These are phyloP conservation scores for Campylomormyrus tamandua DNA, from an alignment of 2,113 vertebrate species.

Conservation along the genomic window DNA sequence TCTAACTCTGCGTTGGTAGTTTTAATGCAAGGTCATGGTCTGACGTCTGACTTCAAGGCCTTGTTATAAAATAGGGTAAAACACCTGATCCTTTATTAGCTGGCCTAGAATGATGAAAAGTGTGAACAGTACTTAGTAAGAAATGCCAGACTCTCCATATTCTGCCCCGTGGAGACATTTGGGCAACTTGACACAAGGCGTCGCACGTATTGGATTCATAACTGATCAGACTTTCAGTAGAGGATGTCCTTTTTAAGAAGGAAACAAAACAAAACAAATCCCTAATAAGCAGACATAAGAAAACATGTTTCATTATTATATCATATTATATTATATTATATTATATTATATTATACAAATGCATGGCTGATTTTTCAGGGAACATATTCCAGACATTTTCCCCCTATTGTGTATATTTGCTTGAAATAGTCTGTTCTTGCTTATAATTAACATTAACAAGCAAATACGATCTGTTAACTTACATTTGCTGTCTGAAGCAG, in stretches of 20 bases:
- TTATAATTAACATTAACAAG: neutral
- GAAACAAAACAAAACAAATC: neutral
- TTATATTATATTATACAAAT: neutral
- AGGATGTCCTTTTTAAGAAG: neutral
- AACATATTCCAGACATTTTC: neutral
- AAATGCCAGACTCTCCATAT: neutral
- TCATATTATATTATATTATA: neutral
- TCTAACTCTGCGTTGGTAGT: neutral
- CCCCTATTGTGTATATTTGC: neutral
- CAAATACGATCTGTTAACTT: neutral
- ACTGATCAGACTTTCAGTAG: neutral
- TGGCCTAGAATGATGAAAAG: neutral
- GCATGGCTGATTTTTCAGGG: too few species aligned
- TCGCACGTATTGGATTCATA: neutral
- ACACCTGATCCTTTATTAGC: neutral
- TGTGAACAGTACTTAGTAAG: neutral
- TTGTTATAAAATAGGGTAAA: neutral
- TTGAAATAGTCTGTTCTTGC: neutral
- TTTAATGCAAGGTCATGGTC: neutral
- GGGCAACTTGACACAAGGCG: neutral
- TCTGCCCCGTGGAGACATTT: neutral
- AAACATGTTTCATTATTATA: neutral
- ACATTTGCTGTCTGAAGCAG: neutral
- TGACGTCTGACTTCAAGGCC: neutral
- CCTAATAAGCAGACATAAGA: neutral